Evolutionary conservation across 2,888 invertebrate genomes (phyloP), one percentile per base, ranked within the genome.

Genomic region (Chorisops tibialis): DNA sequence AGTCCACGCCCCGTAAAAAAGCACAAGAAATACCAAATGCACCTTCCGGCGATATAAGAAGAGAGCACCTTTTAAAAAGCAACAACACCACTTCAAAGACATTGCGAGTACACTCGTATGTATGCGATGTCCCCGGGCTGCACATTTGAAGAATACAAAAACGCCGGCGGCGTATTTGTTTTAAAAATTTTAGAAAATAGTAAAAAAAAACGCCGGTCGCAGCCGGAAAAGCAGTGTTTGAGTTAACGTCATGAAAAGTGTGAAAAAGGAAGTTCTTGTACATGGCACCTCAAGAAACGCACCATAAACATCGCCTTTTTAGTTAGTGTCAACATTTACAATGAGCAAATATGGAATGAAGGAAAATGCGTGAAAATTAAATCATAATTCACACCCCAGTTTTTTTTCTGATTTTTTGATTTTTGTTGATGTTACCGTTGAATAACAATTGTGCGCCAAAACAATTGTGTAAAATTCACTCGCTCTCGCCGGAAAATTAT

Each of bases 191-290:
- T 50, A 24, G 38, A 61, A 64, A 47, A 61, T 52, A 58, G 62
- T 54, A 61, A 61, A 64, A 62, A 52, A 64, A 64, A 58, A 63
- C 51, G 48, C n/a, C 62, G 56, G 48, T 56, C 43, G 54, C 61
- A 61, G 51, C 62, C 67, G 56, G 59, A 65, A 67, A 67, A 63
- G 67, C 65, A 63, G 63, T 65, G 63, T 66, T 64, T 65, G 37
- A 43, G 62, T 61, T 48, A 56, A 51, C 62, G 45, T 22, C 30
- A 38, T 39, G 54, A 62, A 67, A 67, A 67, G 68, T 68, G 68
- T 68, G 67, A 67, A 68, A 68, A 67, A 68, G 68, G 68, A 67
- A 68, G 68, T 68, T 66, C 54, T 41, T 59, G 62, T 43, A 66
- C 62, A 50, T 66, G 65, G 49, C 65, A 63, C 67, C 59, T 59